Evolutionary conservation across 2,888 invertebrate species (phyloP), one percentile per base, ranked within the genome.

Genomic region (Luffia ferchaultella): DNA sequence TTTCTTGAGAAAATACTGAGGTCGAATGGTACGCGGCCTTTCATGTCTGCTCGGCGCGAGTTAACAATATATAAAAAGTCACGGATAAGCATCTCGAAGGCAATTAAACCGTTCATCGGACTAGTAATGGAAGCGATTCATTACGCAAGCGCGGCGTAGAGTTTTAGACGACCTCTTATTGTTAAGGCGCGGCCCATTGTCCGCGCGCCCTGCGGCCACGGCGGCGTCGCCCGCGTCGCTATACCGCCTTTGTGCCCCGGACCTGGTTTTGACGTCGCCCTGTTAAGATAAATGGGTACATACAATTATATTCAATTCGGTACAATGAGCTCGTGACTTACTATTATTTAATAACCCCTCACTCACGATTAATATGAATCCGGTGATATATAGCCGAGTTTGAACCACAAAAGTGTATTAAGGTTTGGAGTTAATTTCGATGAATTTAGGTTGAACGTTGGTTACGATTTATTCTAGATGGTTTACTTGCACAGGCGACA

Each of bases 281-380:
- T 60, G 62, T 62, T 62, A 67, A 75, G 76, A 79, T 76, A 76
- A 79, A 79, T 77, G 77, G 68, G 64, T 59, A 62, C 62, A 63
- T 61, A 67, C 70, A 71, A 76, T 76, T 76, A 75, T 70, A 68
- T 69, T 73, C 68, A 66, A 66, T 64, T 57, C 60, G 55, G 59
- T 55, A 54, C 60, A 63, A 61, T 58, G 58, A 58, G 60, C 56
- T 67, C 62, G 55, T 61, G 62, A 65, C 61, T 63, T 57, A 59
- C 58, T 57, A 62, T 61, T 64, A 62, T 63, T 63, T 54, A 54
- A 56, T 56, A 53, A 52, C 49, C 54, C 50, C 50, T 46, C 48
- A 48, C 46, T 40, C 46, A 20, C 16, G 30, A n/a, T 50, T 30
- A 30, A 30, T 30, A 30, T 12, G 30, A 30, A 3, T 3, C 12